Evolutionary conservation across 2,888 invertebrate species (phyloP).

Genomic region (Conchocele bisecta): DNA sequence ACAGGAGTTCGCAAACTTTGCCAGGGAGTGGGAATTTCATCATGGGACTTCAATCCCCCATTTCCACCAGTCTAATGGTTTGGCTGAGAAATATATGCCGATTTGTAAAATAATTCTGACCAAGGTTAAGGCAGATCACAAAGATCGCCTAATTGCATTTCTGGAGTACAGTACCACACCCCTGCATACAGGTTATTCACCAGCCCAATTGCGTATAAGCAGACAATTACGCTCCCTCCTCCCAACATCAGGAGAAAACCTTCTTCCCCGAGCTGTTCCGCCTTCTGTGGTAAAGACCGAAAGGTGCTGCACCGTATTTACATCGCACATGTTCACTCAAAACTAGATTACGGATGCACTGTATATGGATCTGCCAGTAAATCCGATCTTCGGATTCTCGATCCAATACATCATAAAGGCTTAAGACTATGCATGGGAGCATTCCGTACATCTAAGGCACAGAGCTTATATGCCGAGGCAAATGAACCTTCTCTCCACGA

Average conservation of each 20-base stretch:
- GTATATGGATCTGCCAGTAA: no score
- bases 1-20: not conserved
- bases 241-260: slow-evolving; percentile 1
- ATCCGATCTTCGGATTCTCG: no score
- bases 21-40: slow-evolving; percentile 1
- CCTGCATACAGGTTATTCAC: not conserved
- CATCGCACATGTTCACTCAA: no score
- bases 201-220: not conserved
- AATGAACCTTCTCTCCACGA: no score
- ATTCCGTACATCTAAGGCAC: no score
- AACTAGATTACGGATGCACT: no score
- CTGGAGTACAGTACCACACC: not conserved
- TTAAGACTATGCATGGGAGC: no score
- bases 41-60: not conserved
- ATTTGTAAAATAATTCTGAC: slow-evolving; percentile 2
- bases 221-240: not conserved
- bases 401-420: no score
- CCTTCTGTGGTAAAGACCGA: no score
- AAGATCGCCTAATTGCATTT: not conserved
- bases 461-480: no score
- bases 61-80: not conserved
- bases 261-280: not conserved
- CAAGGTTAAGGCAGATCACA: not conserved
- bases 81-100: not conserved
- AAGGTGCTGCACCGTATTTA: no score